These are phyloP conservation scores for Lateolabrax maculatus DNA, from an alignment of 2,797 vertebrate genomes.

Conservation along the genomic window DNA sequence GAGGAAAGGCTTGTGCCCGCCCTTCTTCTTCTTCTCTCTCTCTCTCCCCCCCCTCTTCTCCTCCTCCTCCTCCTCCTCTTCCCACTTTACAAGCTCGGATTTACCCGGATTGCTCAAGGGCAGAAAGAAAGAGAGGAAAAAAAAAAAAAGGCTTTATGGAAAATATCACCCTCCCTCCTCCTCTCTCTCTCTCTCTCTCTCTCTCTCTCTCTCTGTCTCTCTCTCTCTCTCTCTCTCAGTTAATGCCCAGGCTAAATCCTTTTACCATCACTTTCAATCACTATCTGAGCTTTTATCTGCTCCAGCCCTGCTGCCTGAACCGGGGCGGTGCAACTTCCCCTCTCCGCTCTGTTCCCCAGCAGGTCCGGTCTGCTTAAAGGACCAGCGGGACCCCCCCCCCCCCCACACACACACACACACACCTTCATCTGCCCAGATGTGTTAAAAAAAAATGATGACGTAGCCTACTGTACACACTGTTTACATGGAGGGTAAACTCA, in stretches of 20 bases:
- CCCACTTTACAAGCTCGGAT: slow-evolving; percentile 85
- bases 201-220: slow-evolving; percentile 69
- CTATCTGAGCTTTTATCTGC: slow-evolving; percentile 94
- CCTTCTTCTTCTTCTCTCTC: slow-evolving; percentile 60
- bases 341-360: slow-evolving; percentile 80
- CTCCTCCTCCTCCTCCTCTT: slow-evolving; percentile 67
- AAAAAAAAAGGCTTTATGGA: slow-evolving; percentile 86
- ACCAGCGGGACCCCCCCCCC: slow-evolving; percentile 44
- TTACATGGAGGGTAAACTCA: slow-evolving; percentile 14
- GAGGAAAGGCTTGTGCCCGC: slow-evolving; percentile 76
- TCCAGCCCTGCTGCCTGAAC: slow-evolving; percentile 83
- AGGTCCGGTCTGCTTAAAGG: slow-evolving; percentile 76
- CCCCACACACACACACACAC: neutral
- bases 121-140: slow-evolving; percentile 86
- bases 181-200: slow-evolving; percentile 63
- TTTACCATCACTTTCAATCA: slow-evolving; percentile 94
- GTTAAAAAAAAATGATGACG: neutral
- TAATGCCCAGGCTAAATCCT: slow-evolving; percentile 90
- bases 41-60: slow-evolving; percentile 39
- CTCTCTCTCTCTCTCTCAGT: slow-evolving; percentile 72
- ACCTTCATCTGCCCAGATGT: slow-evolving; percentile 33
- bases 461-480: neutral
- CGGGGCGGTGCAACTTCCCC: slow-evolving; percentile 91
- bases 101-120: slow-evolving; percentile 88
- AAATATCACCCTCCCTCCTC: slow-evolving; percentile 83